phyloP scores from a whole-genome alignment of 1,140 invertebrate genomes.

The Vollenhovia emeryi region DNA sequence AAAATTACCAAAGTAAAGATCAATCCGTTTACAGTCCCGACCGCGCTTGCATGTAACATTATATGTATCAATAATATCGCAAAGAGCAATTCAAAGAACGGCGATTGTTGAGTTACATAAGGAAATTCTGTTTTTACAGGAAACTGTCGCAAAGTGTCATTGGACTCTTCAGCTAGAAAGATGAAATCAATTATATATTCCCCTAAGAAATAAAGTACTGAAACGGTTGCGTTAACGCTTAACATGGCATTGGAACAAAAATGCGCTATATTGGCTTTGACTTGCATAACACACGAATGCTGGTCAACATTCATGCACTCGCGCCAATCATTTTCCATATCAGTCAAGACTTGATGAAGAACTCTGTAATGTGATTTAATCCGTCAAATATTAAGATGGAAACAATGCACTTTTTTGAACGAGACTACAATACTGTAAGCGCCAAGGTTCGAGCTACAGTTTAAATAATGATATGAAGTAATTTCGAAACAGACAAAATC shows the following conservation, averaged over 20 bases:
- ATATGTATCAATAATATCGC: neutral
- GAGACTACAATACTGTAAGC: neutral
- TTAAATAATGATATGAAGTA: neutral
- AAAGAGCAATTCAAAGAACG: neutral
- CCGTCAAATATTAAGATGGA: neutral
- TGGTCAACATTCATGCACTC: neutral
- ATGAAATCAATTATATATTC: neutral
- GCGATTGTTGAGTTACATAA: slow-evolving; percentile 4
- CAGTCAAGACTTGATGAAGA: neutral
- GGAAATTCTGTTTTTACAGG: slow-evolving; percentile 3
- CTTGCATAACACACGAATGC: neutral
- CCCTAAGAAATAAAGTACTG: neutral
- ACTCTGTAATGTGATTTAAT: slow-evolving; percentile 1
- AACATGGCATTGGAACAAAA: neutral
- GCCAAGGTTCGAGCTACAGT: neutral
- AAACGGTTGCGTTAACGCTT: neutral
- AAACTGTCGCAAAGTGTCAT: slow-evolving; percentile 12
- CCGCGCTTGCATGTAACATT: neutral
- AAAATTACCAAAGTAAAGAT: slow-evolving; percentile 33
- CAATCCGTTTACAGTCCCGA: neutral
- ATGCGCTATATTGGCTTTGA: slow-evolving; percentile 7
- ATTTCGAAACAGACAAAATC: neutral
- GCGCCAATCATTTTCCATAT: slow-evolving; percentile 32
- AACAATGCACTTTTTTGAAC: neutral
- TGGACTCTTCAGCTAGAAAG: neutral